Evolutionary conservation across 2,888 invertebrate species (phyloP), one percentile per base, ranked within the genome.

Genomic region (Orgyia antiqua): DNA sequence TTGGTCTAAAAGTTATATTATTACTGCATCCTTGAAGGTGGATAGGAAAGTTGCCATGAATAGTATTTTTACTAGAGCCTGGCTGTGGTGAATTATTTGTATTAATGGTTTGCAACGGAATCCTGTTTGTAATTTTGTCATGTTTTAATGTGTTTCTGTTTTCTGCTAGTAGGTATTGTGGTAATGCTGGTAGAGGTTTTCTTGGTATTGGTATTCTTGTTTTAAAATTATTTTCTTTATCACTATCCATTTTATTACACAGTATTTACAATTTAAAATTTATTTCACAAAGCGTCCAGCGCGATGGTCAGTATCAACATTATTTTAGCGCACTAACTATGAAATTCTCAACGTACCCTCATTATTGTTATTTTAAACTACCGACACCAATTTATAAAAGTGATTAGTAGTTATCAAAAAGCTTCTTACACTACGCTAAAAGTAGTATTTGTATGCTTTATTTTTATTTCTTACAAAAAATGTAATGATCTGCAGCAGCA

Each of bases 161-260:
- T 8, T 55, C 51, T 26, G 42, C 43, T 1, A 71, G 27, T 19
- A 76, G 51, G 46, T 61, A 54, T 19, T 51, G 62, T 1, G 77
- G 70, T 29, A 79, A 31, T 0, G 64, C 58, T 10, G 79, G 75
- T 27, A 79, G 44, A 1, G 71, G 71, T 9, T 70, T 39, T 10
- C 60, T 24, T 0, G 76, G 79, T 13, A 80, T 21, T 2, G 79
- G 79, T 39, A 79, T 80, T 59, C 51, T 72, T 2, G 76, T 64
- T 36, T 38, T 49, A 2, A 41, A 38, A 2, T 51, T 26, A 42
- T 80, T 79, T 50, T 82, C 79, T 45, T 76, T 76, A 21, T 70
- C 42, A 0, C 38, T 32, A 25, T 66, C 66, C 68, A 70, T 70
- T 31, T 23, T 32, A 6, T 1, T n/a, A 24, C 11, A 19, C 11